Evolutionary conservation across 2,797 vertebrate species (phyloP).

Genomic region (Mergus octosetaceus): DNA sequence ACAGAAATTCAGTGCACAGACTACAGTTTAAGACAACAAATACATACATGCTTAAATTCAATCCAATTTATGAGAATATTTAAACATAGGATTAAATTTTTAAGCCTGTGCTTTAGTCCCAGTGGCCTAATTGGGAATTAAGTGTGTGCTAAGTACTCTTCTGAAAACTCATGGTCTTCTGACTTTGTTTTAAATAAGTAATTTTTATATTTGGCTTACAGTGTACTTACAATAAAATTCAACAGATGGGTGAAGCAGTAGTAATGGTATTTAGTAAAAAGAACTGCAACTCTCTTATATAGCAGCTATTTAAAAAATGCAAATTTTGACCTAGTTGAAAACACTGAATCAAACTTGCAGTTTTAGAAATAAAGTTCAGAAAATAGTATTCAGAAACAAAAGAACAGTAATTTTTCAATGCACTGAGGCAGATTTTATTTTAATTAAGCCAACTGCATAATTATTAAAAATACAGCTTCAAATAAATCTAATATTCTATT

Average conservation of each 20-base stretch:
- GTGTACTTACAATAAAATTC: neutral
- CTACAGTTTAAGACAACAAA: neutral
- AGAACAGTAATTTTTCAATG: neutral
- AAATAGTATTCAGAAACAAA: neutral
- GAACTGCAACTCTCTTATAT: neutral
- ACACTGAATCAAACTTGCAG: neutral
- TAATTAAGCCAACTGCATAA: neutral
- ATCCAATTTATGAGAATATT: neutral
- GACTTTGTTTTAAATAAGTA: neutral
- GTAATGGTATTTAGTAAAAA: neutral
- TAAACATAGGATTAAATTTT: neutral
- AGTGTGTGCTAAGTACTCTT: neutral
- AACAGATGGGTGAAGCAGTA: neutral
- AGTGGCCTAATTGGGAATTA: neutral
- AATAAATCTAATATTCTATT: neutral
- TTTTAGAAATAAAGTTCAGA: neutral
- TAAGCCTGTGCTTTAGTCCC: neutral
- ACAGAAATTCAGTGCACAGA: neutral
- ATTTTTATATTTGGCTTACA: neutral
- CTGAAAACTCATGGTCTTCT: neutral
- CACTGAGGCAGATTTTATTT: neutral
- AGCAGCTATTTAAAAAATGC: neutral
- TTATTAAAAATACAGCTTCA: neutral
- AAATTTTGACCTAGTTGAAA: slow-evolving; percentile 43
- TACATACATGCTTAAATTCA: neutral